Conservation (phyloP, 2,797 vertebrate genomes). For the Galago senegalensis region DNA sequence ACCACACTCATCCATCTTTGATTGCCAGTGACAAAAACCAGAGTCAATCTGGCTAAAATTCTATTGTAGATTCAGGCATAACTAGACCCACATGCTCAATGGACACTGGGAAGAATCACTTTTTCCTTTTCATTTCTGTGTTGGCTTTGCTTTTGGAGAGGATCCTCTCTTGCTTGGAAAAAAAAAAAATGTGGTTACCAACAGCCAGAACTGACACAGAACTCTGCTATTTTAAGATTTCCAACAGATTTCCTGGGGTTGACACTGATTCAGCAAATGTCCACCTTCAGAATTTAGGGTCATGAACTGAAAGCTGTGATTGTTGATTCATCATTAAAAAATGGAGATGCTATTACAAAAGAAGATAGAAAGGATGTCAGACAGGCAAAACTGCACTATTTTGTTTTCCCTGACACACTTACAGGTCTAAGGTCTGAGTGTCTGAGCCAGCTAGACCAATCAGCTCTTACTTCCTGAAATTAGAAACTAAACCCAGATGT, state of each 20-base stretch:
- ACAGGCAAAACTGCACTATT: background rate
- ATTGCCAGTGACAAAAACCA: background rate
- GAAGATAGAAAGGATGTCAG: background rate
- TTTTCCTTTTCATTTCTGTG: background rate
- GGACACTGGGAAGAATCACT: background rate
- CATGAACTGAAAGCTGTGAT: background rate
- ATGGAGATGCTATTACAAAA: background rate
- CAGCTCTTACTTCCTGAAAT: background rate
- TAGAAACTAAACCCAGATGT: background rate
- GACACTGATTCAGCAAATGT: background rate
- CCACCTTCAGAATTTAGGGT: background rate
- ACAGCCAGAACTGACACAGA: background rate
- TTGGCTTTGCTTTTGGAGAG: background rate
- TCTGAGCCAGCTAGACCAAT: background rate
- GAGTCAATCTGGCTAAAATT: background rate
- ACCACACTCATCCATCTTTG: background rate
- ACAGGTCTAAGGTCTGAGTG: background rate
- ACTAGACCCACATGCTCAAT: background rate
- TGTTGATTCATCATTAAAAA: background rate
- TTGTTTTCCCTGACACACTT: background rate
- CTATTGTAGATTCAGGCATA: background rate
- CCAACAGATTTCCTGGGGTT: background rate
- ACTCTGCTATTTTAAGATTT: background rate
- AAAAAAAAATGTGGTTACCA: background rate
- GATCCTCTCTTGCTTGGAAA: background rate